phyloP scores from a whole-genome alignment of 2,113 vertebrate genomes.

The Labeo catla region DNA sequence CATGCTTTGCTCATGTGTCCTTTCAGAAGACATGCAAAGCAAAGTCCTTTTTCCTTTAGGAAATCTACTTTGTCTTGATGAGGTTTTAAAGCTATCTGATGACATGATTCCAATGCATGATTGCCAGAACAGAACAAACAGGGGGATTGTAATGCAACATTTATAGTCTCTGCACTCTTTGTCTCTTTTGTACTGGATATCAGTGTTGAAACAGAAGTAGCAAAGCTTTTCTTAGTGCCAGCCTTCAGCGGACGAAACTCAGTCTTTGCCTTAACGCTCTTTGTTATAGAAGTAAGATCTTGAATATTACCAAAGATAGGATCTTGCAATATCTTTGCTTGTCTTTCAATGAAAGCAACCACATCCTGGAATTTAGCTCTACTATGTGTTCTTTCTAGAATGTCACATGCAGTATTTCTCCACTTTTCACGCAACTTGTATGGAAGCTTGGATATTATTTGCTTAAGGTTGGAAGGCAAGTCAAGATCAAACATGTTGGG shows the following conservation, averaged over 20 bases:
- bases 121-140: background rate
- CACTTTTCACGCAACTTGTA: background rate
- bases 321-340: background rate
- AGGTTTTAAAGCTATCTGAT: background rate
- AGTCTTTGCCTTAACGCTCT: background rate
- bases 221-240: background rate
- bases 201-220: background rate
- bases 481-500: background rate
- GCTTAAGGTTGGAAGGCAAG: background rate
- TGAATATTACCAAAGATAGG: background rate
- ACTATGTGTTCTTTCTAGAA: background rate
- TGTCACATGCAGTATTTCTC: background rate
- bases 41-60: too few species aligned
- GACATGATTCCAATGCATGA: constrained; percentile 1
- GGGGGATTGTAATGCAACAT: background rate
- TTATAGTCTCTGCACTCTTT: too few species aligned
- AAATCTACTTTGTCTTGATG: too few species aligned
- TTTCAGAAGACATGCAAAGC: too few species aligned
- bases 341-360: background rate
- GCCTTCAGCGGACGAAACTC: background rate
- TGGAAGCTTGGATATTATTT: background rate
- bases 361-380: background rate
- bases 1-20: background rate
- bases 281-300: background rate
- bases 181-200: background rate